Evolutionary conservation across 2,797 vertebrate genomes (phyloP).

Genomic region (Natrix natrix): DNA sequence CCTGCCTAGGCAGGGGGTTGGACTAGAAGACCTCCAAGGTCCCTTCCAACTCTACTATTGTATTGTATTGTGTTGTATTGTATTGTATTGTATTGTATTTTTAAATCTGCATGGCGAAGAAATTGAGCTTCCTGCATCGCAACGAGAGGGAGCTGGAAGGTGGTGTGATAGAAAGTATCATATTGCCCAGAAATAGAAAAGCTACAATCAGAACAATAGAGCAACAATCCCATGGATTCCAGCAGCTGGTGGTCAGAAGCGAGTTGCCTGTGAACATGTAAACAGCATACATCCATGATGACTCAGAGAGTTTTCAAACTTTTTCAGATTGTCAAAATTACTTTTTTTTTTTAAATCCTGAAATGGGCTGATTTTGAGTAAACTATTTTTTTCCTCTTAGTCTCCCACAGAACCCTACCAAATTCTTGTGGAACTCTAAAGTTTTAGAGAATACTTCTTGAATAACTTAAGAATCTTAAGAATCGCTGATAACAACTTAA

Average conservation of each 20-base stretch:
- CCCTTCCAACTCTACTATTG: no score
- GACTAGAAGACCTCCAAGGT: no score
- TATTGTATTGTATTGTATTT: background rate
- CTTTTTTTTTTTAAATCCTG: no score
- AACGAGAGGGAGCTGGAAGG: background rate
- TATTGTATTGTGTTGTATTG: no score
- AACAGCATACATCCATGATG: background rate
- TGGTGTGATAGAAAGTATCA: background rate
- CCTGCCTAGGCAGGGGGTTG: no score
- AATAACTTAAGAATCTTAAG: no score
- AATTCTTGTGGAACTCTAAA: background rate
- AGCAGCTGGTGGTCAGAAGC: background rate
- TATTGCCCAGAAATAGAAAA: background rate
- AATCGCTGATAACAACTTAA: no score
- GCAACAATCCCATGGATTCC: background rate
- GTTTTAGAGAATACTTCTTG: background rate
- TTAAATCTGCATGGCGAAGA: background rate
- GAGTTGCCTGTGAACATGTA: background rate
- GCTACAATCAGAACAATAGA: background rate
- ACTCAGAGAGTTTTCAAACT: background rate
- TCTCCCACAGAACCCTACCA: background rate
- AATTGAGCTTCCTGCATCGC: background rate
- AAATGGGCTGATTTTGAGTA: background rate
- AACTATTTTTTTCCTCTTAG: background rate
- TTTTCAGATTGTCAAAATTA: background rate